Conservation (phyloP, 2,888 invertebrate species). For the Halocaridina rubra region DNA sequence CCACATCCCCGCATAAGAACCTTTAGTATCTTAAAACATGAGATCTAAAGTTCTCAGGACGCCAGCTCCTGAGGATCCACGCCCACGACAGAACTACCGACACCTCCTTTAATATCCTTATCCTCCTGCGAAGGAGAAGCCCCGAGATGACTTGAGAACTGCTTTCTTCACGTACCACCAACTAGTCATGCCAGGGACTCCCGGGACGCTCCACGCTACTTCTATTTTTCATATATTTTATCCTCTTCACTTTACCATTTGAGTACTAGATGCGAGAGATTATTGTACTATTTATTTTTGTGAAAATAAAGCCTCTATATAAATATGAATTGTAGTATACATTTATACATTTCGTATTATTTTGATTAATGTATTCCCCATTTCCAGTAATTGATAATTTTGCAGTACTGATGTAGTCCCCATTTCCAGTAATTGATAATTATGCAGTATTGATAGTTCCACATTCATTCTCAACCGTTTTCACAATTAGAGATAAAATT, state of each 20-base stretch:
- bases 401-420: too few relatives aligned
- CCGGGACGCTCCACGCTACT: constrained; percentile 35
- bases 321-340: too few relatives aligned
- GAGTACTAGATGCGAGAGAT: constrained; percentile 29
- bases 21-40: background rate
- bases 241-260: background rate
- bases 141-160: constrained; percentile 59
- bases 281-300: constrained; percentile 29
- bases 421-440: too few relatives aligned
- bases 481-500: too few relatives aligned
- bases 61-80: constrained; percentile 4
- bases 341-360: too few relatives aligned
- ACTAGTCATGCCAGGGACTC: constrained; percentile 37
- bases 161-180: constrained; percentile 53
- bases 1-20: constrained; percentile 36
- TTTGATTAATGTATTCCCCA: too few relatives aligned
- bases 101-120: background rate
- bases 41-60: background rate
- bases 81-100: constrained; percentile 19
- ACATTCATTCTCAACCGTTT: too few relatives aligned
- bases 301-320: too few relatives aligned
- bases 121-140: constrained; percentile 36
- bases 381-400: too few relatives aligned
- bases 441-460: too few relatives aligned
- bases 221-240: background rate